Evolutionary conservation across 2,888 invertebrate species (phyloP), one percentile per base, ranked within the genome.

Genomic region (Cryptocheilus praepositus): DNA sequence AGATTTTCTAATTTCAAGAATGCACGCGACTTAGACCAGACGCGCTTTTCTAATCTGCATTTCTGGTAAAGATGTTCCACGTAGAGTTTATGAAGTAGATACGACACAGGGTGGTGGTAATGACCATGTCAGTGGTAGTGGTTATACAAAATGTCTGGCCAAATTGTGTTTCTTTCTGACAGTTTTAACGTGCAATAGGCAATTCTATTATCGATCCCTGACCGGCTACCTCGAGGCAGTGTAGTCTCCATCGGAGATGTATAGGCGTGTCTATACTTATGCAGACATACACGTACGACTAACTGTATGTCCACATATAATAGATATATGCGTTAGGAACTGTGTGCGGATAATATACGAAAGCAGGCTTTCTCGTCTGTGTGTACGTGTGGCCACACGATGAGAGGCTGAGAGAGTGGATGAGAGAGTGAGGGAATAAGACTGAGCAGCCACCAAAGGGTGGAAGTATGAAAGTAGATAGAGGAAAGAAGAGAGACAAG

Each of bases 141-240:
- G 64, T 46, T 44, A 44, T 59, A 53, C 70, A 70, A 73, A 67
- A 74, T 62, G 52, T 57, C 65, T 67, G 63, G 62, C 67, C 67
- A 74, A 79, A 81, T 80, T 80, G 79, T 83, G 76, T 80, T 79
- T 81, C 81, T 79, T 81, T 80, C 77, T 75, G 81, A 76, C 75
- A 71, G 77, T 81, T 76, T 71, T 83, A 77, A 79, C 84, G 80
- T 83, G 82, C 83, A 73, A 85, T 83, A 84, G 83, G 81, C 81
- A 81, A 86, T 85, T 85, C 84, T 83, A 81, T 83, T 86, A 86
- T 86, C 85, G 86, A 86, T 86, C 82, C 71, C 61, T 71, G 46
- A 71, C 74, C 72, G 76, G 71, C 74, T 73, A 59, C 75, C 70
- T 77, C 74, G 71, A 76, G 72, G 70, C 64, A 22, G n/a, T 52